Conservation (phyloP, 2,113 vertebrate species). For the Aptenodytes patagonicus region DNA sequence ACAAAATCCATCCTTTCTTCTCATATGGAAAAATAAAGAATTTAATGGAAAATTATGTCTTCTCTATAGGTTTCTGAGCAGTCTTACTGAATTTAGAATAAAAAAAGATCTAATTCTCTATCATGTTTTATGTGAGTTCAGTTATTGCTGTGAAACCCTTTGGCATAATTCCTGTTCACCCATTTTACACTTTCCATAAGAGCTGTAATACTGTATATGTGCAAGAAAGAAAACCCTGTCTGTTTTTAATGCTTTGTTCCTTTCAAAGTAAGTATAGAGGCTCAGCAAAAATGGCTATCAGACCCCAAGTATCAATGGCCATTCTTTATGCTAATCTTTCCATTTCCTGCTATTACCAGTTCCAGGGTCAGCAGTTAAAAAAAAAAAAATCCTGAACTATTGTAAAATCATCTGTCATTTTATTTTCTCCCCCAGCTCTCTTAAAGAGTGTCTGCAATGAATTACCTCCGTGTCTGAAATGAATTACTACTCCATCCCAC, state of each 20-base stretch:
- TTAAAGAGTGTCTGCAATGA: slow-evolving; percentile 64
- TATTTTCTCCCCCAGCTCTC: slow-evolving; percentile 29
- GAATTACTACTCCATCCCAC: slow-evolving; percentile 58
- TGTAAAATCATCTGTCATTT: slow-evolving; percentile 63
- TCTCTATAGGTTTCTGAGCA: not conserved
- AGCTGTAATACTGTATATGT: not conserved
- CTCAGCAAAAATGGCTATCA: slow-evolving; percentile 32
- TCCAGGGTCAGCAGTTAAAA: slow-evolving; percentile 24
- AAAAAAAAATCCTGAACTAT: slow-evolving; percentile 30
- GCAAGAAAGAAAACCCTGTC: not conserved
- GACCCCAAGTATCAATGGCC: slow-evolving; percentile 50
- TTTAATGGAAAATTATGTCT: not conserved
- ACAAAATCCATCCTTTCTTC: not conserved
- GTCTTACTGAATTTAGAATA: not conserved
- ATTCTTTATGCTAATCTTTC: slow-evolving; percentile 59
- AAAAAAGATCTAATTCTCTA: not conserved
- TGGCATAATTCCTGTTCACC: slow-evolving; percentile 43
- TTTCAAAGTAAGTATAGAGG: slow-evolving; percentile 29
- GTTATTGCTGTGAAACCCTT: slow-evolving; percentile 15
- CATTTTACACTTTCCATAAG: slow-evolving; percentile 31
- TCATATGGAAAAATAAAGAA: not conserved
- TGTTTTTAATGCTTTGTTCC: not conserved
- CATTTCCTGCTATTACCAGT: slow-evolving; percentile 50
- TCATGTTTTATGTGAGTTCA: not conserved
- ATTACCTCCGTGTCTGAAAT: slow-evolving; percentile 63